phyloP scores from a whole-genome alignment of 2,797 vertebrate species.

The Liparis tanakae region DNA sequence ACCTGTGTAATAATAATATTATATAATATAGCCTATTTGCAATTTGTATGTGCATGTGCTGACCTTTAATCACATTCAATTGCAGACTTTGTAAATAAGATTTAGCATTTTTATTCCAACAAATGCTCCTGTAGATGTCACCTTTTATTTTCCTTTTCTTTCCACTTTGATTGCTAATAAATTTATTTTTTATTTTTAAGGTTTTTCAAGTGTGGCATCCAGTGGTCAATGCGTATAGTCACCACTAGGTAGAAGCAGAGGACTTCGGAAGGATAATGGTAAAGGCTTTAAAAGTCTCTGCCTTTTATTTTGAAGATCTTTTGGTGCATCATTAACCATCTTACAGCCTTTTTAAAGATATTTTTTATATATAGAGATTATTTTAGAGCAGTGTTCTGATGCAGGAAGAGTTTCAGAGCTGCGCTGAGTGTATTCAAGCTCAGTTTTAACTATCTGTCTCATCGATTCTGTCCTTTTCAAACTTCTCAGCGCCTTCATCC shows the following conservation, averaged over 20 bases:
- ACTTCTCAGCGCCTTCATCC: constrained; percentile 1
- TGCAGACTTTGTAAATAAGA: constrained; percentile 91
- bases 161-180: constrained; percentile 88
- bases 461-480: background rate
- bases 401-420: background rate
- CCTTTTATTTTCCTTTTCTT: constrained; percentile 70
- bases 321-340: constrained; percentile 2
- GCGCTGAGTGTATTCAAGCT: background rate
- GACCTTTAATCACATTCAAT: constrained; percentile 76
- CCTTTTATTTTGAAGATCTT: constrained; percentile 5
- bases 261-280: background rate
- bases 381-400: background rate
- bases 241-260: constrained; percentile 73
- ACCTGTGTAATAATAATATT: constrained; percentile 68
- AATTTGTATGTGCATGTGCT: constrained; percentile 91
- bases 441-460: background rate
- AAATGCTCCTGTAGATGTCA: constrained; percentile 86
- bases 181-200: constrained; percentile 88
- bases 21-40: constrained; percentile 70
- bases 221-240: background rate
- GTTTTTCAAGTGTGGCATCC: constrained; percentile 27
- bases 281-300: background rate
- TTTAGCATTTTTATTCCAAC: constrained; percentile 88
- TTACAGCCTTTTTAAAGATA: background rate
- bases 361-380: background rate